Base-by-base conservation (phyloP, 2,797 vertebrate genomes). In the Anguilla megastoma region DNA sequence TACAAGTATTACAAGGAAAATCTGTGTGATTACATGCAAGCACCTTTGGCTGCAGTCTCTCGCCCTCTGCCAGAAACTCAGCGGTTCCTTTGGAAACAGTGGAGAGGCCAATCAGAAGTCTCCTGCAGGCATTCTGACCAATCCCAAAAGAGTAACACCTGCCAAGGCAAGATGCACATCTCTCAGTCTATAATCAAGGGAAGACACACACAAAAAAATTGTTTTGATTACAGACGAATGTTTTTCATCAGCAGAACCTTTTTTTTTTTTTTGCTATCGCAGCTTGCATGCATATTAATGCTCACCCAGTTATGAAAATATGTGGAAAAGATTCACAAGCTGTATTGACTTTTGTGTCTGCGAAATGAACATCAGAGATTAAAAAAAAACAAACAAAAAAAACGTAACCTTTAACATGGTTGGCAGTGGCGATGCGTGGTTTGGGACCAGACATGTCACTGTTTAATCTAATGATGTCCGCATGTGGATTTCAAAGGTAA, bases 81-180 rank as follows among this genome's bases (percentile, higher is more conserved):
- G 97, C 97, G 0, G 91, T 95, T 88, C 98, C 98, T 95, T 96
- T 96, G 92, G 98, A 97, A 88, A 97, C 97, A 0, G 95, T 89
- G 0, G 98, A 97, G 90, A 98, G 89, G 0, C 97, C 97, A 74
- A 93, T 92, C 12, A 99, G 94, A 93, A 99, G 96, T 82, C 98
- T 95, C 89, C 96, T 94, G 95, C 98, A 98, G 18, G 96, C 97
- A 0, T 92, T 96, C 82, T 96, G 97, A 0, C 98, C 98, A 0
- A 99, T 96, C 79, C 98, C 97, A 0, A 99, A 98, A 14, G 96
- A 97, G 85, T 97, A 98, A 93, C 98, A 99, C 94, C 98, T 99
- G 94, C 86, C 80, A 82, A 48, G 79, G 79, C 79, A 82, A 82
- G 24, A 82, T 82, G 9, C 21, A 82, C 18, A 82, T 50, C 41